Base-by-base conservation (phyloP, 1,140 invertebrate genomes). In the Ostrea denselamellosa region DNA sequence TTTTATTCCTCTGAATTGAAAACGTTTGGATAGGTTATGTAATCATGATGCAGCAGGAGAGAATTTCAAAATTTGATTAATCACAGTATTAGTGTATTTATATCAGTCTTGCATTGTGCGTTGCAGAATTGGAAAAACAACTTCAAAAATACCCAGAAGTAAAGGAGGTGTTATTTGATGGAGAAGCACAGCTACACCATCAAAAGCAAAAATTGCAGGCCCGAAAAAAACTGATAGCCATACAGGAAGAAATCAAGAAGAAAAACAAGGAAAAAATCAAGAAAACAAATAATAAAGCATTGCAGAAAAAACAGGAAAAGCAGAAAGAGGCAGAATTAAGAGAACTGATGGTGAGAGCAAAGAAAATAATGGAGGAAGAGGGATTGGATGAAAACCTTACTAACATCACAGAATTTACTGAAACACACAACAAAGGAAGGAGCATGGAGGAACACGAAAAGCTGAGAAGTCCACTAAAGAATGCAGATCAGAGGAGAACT, bases 191-290 rank as follows among this genome's bases (percentile, higher is more conserved):
- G 1, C 25, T 77, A 34, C 22, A 34, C 4, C 25, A 12, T 22
- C 68, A 77, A 12, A 77, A 77, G 28, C 68, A 25, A 12, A 22
- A 77, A 25, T 22, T 25, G 4, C 14, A 77, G 2, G 68, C 68
- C 25, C 22, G 68, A 10, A 77, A 77, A 25, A 77, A 34, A 25
- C 28, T 77, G 68, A 77, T 77, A 25, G 68, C 22, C 22, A 28
- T 77, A 34, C 68, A 77, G 68, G 25, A 77, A 34, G 22, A 77
- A 5, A 77, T 77, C 68, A 77, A 34, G 28, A 77, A 77, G 68
- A 77, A 77, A 5, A 77, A 77, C 68, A 77, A 77, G 12, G 68
- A 77, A 25, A 77, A 77, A 34, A 28, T 77, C 68, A 77, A 77
- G 68, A 77, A 77, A 77, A 77, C 68, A 0, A 28, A 34, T 14